Base-by-base conservation (phyloP, 2,888 invertebrate species). In the Scaeva pyrastri region DNA sequence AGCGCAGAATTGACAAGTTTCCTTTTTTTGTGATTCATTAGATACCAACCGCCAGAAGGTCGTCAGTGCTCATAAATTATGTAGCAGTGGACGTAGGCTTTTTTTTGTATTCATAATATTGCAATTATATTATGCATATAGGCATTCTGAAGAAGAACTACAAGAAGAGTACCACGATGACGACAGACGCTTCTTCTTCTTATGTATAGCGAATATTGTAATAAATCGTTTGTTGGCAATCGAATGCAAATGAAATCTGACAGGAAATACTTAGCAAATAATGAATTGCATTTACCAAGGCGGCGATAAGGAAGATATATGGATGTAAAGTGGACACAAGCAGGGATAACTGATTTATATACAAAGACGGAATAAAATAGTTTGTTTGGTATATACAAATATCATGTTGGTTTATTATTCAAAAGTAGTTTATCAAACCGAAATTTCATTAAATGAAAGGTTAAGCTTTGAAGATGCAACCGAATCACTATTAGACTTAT, bases 221-320 rank as follows among this genome's bases (percentile, higher is more conserved):
- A 85, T 85, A 85, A 85, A 85, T 85, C 72, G 75, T 85, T 52
- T 56, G 23, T 52, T 23, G 55, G 23, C 66, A 60, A 66, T 64
- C 72, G 48, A 55, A 85, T 73, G 80, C 74, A 80, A 81, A 85
- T 81, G 79, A 78, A 79, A 74, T 62, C 79, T 78, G 85, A 85
- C 84, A 80, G 84, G 75, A 80, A 80, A 45, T 84, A 77, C 80
- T 80, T 80, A 56, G 58, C 55, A 45, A 58, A 58, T 79, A 84
- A 80, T 84, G 80, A 80, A 84, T 79, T 75, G 75, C 84, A 74
- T 31, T 31, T 80, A 56, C 48, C 58, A 1, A 7, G 31, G 31
- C 8, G 31, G 31, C 31, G 50, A 23, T 84, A 48, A 26, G 39
- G 48, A 66, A 75, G 70, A 84, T 79, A 70, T 79, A 75, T 78